These are phyloP conservation scores for Scaptomyza caliginosa DNA, from an alignment of 2,888 invertebrate species.

Conservation along the genomic window DNA sequence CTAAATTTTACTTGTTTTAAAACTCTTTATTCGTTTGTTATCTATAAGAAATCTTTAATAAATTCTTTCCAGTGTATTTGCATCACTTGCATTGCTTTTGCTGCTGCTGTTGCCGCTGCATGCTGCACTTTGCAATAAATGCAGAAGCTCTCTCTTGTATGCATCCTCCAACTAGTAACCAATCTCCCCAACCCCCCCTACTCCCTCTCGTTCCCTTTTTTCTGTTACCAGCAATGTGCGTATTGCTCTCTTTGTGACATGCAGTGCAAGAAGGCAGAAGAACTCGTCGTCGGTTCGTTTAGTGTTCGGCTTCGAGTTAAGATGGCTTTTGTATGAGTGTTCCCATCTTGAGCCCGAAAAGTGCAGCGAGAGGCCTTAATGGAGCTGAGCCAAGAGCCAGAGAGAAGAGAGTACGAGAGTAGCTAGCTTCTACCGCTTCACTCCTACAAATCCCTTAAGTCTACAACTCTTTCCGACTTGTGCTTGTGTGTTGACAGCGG, in stretches of 20 bases:
- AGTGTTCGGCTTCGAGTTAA: constrained; percentile 34
- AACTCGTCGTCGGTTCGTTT: constrained; percentile 29
- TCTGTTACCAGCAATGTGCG: background rate
- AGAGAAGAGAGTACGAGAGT: constrained; percentile 12
- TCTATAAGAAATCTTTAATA: too few relatives aligned
- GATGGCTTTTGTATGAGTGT: constrained; percentile 19
- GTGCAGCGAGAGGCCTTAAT: constrained; percentile 36
- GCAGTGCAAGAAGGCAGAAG: constrained; percentile 18
- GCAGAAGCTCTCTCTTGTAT: constrained; percentile 15
- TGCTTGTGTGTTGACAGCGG: constrained; percentile 4
- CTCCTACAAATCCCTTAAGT: background rate
- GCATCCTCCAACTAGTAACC: background rate
- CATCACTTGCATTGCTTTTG: constrained; percentile 29
- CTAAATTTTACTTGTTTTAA: too few relatives aligned
- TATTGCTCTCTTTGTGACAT: constrained; percentile 41
- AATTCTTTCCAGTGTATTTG: constrained; percentile 30
- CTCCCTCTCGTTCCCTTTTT: background rate
- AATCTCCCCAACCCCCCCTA: background rate
- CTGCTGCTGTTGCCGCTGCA: constrained; percentile 2
- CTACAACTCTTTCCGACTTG: background rate
- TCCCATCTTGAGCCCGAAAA: constrained; percentile 57
- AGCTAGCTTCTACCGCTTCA: background rate
- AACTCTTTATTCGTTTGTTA: too few relatives aligned
- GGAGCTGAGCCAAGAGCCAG: constrained; percentile 3
- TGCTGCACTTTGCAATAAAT: constrained; percentile 12